A percentile compares a stretch with the other conserved stretches of the same genome.
These are phyloP conservation scores for Melipona quadrifasciata DNA, from an alignment of 1,140 invertebrate species.

Conservation along the genomic window DNA sequence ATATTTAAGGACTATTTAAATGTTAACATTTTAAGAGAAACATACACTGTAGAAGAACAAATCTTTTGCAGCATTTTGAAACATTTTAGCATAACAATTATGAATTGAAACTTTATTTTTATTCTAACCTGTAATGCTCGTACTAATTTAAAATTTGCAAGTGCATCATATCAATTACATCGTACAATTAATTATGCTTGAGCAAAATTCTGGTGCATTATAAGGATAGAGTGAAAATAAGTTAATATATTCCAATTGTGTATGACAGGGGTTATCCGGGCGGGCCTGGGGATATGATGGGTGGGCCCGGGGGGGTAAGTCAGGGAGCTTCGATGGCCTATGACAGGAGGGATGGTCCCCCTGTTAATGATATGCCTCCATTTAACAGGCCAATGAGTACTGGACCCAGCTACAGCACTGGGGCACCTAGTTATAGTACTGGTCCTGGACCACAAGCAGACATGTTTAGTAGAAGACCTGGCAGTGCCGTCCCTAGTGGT, in stretches of 20 bases:
- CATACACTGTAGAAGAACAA: too few relatives aligned
- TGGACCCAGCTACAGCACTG: slow-evolving; percentile 79
- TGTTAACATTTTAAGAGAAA: not conserved
- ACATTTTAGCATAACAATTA: slow-evolving; percentile 5
- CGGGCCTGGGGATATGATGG: slow-evolving; percentile 58
- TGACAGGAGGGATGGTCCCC: slow-evolving; percentile 56
- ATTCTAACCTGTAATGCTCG: slow-evolving; percentile 57
- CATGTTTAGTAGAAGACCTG: slow-evolving; percentile 81
- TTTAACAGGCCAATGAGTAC: slow-evolving; percentile 78
- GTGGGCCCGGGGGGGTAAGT: slow-evolving; percentile 61
- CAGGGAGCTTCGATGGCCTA: slow-evolving; percentile 57
- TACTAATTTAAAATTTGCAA: slow-evolving; percentile 22
- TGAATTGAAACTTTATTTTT: slow-evolving; percentile 54
- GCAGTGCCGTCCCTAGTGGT: slow-evolving; percentile 77
- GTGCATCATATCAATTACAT: not conserved
- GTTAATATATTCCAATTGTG: slow-evolving; percentile 59
- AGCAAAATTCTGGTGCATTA: slow-evolving; percentile 30
- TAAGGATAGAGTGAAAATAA: slow-evolving; percentile 61
- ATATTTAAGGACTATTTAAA: not conserved
- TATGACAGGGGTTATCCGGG: slow-evolving; percentile 63
- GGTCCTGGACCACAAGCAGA: slow-evolving; percentile 80
- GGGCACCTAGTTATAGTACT: slow-evolving; percentile 78
- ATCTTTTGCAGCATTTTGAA: not conserved
- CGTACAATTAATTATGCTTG: slow-evolving; percentile 11
- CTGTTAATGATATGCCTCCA: slow-evolving; percentile 61